phyloP scores from a whole-genome alignment of 2,113 vertebrate species.

The Zosterops japonicus region DNA sequence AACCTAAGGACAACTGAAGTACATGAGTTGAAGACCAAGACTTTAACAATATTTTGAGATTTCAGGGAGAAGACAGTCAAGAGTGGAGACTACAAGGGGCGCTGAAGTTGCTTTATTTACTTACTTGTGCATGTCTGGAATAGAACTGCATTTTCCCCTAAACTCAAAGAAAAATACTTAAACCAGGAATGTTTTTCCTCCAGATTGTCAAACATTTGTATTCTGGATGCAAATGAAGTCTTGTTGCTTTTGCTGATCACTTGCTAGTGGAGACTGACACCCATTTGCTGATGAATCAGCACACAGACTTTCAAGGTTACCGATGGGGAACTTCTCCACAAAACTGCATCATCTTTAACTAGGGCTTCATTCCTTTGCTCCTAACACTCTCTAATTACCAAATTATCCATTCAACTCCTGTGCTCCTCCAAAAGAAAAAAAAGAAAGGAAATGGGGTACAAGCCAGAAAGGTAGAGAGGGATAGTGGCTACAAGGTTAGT shows the following conservation, averaged over 20 bases:
- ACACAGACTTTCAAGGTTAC: background rate
- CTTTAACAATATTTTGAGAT: background rate
- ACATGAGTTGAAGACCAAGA: background rate
- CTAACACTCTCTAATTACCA: background rate
- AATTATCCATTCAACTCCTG: background rate
- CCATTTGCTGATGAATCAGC: background rate
- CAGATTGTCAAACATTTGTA: background rate
- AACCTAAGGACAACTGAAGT: background rate
- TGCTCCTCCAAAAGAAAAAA: background rate
- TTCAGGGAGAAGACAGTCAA: background rate
- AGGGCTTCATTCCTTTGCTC: background rate
- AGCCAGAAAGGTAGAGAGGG: background rate
- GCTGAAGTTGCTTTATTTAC: background rate
- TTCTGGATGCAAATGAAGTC: background rate
- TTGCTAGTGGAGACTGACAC: background rate
- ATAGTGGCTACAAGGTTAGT: background rate
- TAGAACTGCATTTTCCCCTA: background rate
- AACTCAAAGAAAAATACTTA: background rate
- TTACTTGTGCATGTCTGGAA: background rate
- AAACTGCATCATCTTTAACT: background rate
- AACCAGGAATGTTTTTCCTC: background rate
- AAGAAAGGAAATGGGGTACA: background rate
- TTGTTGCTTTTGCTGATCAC: background rate
- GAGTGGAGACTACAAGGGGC: background rate
- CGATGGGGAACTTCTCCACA: background rate